These are phyloP conservation scores for Limnephilus rhombicus DNA, from an alignment of 2,888 invertebrate species.

Conservation along the genomic window DNA sequence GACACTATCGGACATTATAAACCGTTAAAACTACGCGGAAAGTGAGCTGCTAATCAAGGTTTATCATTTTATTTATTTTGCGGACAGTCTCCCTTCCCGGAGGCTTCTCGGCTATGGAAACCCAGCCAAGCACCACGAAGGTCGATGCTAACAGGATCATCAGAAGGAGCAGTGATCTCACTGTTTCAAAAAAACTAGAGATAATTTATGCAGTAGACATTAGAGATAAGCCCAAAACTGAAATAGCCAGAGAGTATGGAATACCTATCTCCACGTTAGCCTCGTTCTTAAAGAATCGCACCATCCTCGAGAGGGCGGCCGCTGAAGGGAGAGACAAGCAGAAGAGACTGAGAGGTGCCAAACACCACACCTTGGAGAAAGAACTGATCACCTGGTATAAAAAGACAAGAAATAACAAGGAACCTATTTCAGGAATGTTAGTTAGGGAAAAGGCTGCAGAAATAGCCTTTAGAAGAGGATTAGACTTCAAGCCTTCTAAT, in stretches of 20 bases:
- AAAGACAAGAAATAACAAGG: conserved; percentile 8
- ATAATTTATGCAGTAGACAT: conserved; percentile 50
- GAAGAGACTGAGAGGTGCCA: conserved; percentile 24
- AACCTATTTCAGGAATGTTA: background rate
- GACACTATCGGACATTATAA: conserved; percentile 6
- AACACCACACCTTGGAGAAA: conserved; percentile 44
- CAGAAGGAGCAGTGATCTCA: conserved; percentile 29
- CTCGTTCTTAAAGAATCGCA: conserved; percentile 45
- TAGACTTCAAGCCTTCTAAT: conserved; percentile 46
- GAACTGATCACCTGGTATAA: conserved; percentile 49
- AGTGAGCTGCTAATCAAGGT: conserved; percentile 11
- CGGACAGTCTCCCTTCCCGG: background rate
- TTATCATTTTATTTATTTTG: conserved; percentile 1
- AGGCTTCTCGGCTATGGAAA: conserved; percentile 11
- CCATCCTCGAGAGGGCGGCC: conserved; percentile 37
- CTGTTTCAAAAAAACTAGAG: conserved; percentile 49
- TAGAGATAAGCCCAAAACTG: conserved; percentile 46
- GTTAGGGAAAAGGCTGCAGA: conserved; percentile 47
- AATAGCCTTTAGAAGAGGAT: conserved; percentile 22
- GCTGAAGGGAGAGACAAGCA: conserved; percentile 39
- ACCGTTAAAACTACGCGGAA: conserved; percentile 6
- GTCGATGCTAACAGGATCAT: background rate
- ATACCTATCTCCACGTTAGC: conserved; percentile 46
- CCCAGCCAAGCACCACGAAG: background rate
- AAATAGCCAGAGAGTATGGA: conserved; percentile 50